A percentile compares a stretch with the other conserved stretches of the same genome.
Conservation (phyloP, 1,140 invertebrate species). For the Drosophila kikkawai region DNA sequence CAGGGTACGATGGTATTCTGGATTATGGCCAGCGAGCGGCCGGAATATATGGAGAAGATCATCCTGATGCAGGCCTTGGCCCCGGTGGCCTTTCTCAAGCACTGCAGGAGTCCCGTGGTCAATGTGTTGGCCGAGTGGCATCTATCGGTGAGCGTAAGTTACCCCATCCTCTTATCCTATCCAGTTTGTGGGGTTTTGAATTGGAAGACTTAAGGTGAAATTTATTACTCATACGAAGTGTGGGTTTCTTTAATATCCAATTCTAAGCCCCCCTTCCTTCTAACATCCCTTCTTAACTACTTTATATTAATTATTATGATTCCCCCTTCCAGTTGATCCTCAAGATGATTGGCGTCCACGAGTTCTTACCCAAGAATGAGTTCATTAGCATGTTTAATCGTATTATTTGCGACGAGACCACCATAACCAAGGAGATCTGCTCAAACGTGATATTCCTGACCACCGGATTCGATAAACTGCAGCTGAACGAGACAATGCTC, state of each 20-base stretch:
- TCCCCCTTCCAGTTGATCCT: conserved; percentile 58
- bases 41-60: conserved; percentile 89
- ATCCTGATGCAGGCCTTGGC: conserved; percentile 87
- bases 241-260: neutral
- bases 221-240: neutral
- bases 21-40: conserved; percentile 88
- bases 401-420: conserved; percentile 85
- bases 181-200: neutral
- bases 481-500: conserved; percentile 88
- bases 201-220: neutral
- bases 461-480: conserved; percentile 86
- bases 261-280: neutral
- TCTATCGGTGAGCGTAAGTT: conserved; percentile 73
- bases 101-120: conserved; percentile 82
- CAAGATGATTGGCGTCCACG: conserved; percentile 86
- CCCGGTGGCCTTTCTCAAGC: conserved; percentile 86
- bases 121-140: conserved; percentile 77
- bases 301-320: neutral
- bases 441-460: conserved; percentile 87
- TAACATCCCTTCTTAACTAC: neutral
- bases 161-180: conserved; percentile 30
- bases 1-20: conserved; percentile 89
- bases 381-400: conserved; percentile 84
- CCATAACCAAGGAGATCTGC: conserved; percentile 86
- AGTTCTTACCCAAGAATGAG: conserved; percentile 86